These are phyloP conservation scores for Entomyzon cyanotis DNA, from an alignment of 2,113 vertebrate species.

Conservation along the genomic window DNA sequence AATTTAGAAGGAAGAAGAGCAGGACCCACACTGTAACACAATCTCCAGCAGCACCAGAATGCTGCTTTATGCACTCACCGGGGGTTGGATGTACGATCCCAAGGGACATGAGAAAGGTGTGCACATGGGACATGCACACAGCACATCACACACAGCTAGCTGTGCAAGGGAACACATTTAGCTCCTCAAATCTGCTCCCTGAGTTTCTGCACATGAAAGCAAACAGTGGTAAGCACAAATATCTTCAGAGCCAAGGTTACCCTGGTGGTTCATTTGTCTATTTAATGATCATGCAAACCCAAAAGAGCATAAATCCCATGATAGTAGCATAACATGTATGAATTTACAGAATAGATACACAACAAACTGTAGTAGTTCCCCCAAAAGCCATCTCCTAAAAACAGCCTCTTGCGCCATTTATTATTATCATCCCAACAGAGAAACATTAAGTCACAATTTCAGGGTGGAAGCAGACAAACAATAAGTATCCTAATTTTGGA, in stretches of 20 bases:
- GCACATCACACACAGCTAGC: neutral
- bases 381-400: neutral
- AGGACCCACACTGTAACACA: neutral
- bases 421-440: neutral
- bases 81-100: fast-evolving
- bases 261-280: neutral
- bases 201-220: neutral
- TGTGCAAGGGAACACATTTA: neutral
- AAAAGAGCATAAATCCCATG: neutral
- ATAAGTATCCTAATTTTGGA: neutral
- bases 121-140: neutral
- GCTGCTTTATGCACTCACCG: neutral
- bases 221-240: neutral
- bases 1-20: neutral
- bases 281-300: neutral
- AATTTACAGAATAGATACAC: neutral
- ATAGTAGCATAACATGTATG: neutral
- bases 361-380: neutral
- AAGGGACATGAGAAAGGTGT: fast-evolving
- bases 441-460: neutral
- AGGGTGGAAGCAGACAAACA: neutral
- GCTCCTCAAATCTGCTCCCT: neutral
- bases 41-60: neutral
- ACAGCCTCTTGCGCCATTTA: neutral
- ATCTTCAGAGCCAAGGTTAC: neutral